phyloP scores from a whole-genome alignment of 23 tunicate species.

The Botrylloides violaceus region DNA sequence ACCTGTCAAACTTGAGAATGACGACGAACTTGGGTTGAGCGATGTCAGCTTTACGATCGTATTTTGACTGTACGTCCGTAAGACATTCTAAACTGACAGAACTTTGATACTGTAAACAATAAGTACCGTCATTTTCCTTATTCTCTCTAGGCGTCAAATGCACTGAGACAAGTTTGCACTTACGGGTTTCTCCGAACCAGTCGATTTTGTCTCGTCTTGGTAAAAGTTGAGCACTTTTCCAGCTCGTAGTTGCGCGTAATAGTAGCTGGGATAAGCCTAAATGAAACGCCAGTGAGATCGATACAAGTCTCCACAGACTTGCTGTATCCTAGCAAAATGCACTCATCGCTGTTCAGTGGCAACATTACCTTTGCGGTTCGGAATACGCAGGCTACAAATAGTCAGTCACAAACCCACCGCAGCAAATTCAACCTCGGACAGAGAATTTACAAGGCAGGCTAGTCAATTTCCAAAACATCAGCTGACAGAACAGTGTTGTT shows the following conservation, averaged over 20 bases:
- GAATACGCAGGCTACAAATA: no score
- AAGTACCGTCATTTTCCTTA: background rate
- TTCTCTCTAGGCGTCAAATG: background rate
- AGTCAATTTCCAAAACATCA: no score
- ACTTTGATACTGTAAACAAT: background rate
- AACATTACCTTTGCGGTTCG: no score
- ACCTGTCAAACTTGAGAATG: background rate
- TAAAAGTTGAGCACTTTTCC: slow-evolving; percentile 1
- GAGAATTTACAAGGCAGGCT: no score
- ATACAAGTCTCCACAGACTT: no score
- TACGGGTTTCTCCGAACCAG: slow-evolving; percentile 2
- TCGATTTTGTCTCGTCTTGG: slow-evolving; percentile 1
- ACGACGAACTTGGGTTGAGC: background rate
- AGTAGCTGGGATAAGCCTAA: background rate
- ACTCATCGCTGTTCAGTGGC: no score
- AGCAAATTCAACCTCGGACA: no score
- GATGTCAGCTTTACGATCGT: background rate
- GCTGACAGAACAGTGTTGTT: no score
- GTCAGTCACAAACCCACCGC: no score
- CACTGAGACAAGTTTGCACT: no score
- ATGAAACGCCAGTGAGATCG: no score
- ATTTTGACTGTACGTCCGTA: background rate
- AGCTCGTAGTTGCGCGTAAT: slow-evolving; percentile 1
- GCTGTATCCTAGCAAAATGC: no score
- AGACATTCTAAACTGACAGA: background rate